These are phyloP conservation scores for Peribatodes rhomboidaria DNA, from an alignment of 2,888 invertebrate genomes.

Conservation along the genomic window DNA sequence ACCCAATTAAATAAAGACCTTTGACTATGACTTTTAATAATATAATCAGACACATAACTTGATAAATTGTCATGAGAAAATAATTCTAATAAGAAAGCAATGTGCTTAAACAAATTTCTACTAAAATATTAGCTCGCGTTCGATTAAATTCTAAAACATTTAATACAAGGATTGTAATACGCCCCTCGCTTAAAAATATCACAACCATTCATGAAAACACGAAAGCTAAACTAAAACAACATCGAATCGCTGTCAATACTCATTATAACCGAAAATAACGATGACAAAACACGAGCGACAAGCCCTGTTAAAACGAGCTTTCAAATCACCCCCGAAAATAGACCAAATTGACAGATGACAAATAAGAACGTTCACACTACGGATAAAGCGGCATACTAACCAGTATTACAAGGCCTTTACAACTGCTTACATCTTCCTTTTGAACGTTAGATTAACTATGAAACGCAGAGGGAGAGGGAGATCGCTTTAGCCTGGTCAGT, in stretches of 20 bases:
- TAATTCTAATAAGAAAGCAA: neutral
- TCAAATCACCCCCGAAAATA: conserved; percentile 81
- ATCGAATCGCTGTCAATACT: conserved; percentile 75
- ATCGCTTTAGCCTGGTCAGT: conserved; percentile 57
- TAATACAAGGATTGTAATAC: too few species aligned
- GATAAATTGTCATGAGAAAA: too few species aligned
- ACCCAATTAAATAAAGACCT: too few species aligned
- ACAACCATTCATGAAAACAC: conserved; percentile 38
- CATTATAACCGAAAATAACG: conserved; percentile 82
- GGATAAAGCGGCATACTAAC: conserved; percentile 67
- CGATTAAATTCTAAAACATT: too few species aligned
- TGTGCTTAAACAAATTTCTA: neutral
- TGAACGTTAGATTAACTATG: conserved; percentile 27
- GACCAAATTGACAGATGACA: conserved; percentile 86
- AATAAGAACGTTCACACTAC: conserved; percentile 83
- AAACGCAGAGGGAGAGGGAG: conserved; percentile 52
- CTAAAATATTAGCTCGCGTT: too few species aligned
- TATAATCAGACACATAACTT: too few species aligned
- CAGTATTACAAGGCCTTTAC: conserved; percentile 57
- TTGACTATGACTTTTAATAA: too few species aligned
- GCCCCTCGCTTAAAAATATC: conserved; percentile 20
- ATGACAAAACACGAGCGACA: conserved; percentile 78
- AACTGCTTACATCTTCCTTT: conserved; percentile 28
- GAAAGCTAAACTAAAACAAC: conserved; percentile 39
- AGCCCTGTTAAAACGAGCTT: conserved; percentile 68